Percentiles rank a stretch among this genome's conserved stretches.
phyloP scores from a whole-genome alignment of 2,113 vertebrate species.

The Tauraco erythrolophus region DNA sequence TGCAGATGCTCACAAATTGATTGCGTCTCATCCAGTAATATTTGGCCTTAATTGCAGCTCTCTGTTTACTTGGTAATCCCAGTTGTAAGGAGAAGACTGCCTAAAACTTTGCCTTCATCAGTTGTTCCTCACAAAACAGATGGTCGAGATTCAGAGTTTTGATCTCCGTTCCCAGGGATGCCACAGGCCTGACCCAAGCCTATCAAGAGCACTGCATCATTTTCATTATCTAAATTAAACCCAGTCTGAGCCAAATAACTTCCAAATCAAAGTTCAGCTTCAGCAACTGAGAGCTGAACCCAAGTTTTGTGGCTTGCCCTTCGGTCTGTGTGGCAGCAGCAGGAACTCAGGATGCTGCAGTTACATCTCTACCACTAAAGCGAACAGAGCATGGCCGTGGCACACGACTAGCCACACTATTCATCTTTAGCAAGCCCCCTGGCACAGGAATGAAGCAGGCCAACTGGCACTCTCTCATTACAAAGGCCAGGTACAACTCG shows the following conservation, averaged over 20 bases:
- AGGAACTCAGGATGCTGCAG: neutral
- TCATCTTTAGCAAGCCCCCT: neutral
- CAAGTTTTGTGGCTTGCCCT: neutral
- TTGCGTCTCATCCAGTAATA: neutral
- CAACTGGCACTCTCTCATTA: neutral
- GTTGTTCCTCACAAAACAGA: neutral
- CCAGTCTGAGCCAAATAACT: neutral
- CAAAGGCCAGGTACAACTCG: neutral
- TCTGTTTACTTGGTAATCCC: neutral
- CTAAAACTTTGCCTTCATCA: neutral
- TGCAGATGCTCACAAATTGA: neutral
- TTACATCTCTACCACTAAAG: neutral
- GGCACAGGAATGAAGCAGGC: neutral
- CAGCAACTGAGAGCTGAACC: neutral
- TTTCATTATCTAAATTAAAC: neutral
- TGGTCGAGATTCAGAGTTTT: neutral
- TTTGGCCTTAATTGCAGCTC: neutral
- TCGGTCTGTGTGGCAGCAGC: neutral
- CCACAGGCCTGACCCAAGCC: neutral
- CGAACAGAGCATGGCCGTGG: accelerated
- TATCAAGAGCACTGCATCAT: neutral
- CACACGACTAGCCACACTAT: neutral
- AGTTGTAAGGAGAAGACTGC: neutral
- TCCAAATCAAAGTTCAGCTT: neutral
- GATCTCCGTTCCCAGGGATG: neutral